These are phyloP conservation scores for Hyposoter dolosus DNA, from an alignment of 2,888 invertebrate genomes.

Conservation along the genomic window DNA sequence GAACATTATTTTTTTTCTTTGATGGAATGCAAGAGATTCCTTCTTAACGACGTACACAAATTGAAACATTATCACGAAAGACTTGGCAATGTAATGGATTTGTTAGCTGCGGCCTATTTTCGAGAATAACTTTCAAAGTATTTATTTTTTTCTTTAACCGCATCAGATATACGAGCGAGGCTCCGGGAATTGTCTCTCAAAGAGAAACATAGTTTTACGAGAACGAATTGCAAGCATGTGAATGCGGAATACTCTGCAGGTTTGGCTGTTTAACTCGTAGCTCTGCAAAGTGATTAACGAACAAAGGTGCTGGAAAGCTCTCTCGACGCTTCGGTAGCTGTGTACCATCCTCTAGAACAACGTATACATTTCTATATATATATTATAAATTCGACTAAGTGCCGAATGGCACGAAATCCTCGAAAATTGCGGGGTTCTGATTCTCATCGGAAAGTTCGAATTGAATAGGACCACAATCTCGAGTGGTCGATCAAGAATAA, in stretches of 20 bases:
- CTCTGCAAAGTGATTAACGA: constrained; percentile 79
- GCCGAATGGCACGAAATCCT: constrained; percentile 80
- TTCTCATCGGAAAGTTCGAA: constrained; percentile 81
- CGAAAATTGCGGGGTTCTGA: constrained; percentile 75
- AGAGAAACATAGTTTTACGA: constrained; percentile 52
- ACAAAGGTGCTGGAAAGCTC: constrained; percentile 62
- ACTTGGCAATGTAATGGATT: constrained; percentile 20
- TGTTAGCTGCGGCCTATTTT: constrained; percentile 39
- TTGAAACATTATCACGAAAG: background rate
- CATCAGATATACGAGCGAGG: constrained; percentile 71
- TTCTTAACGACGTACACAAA: background rate
- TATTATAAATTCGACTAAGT: constrained; percentile 70
- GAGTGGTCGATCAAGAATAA: constrained; percentile 73
- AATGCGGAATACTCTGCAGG: constrained; percentile 73
- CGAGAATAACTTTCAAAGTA: constrained; percentile 33
- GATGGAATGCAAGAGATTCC: too few species aligned
- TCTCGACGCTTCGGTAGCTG: constrained; percentile 69
- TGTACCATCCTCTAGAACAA: constrained; percentile 65
- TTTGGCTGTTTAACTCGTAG: constrained; percentile 72
- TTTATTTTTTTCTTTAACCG: background rate
- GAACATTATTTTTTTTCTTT: background rate
- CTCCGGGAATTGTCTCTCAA: constrained; percentile 15
- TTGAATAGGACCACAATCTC: constrained; percentile 78
- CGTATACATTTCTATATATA: constrained; percentile 1
- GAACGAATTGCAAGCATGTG: constrained; percentile 51